Percentiles rank a stretch among this genome's conserved stretches.
Conservation (phyloP, 1,140 invertebrate species). For the Ips typographus region DNA sequence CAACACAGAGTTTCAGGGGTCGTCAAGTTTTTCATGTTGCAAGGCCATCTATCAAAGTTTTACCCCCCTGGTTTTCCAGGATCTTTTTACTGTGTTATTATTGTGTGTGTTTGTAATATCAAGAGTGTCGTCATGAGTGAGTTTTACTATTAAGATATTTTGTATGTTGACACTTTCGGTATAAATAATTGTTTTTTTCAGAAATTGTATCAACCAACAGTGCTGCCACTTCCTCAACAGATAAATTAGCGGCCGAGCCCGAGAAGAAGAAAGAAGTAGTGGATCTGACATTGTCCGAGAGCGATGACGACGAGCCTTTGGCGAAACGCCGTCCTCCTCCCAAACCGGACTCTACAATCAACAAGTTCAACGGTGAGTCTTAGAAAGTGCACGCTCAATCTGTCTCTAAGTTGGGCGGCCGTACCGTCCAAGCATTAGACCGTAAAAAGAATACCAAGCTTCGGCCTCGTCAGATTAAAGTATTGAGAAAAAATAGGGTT, state of each 20-base stretch:
- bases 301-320: constrained; percentile 50
- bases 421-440: too few species aligned
- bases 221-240: constrained; percentile 36
- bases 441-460: too few species aligned
- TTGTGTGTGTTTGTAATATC: too few species aligned
- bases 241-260: constrained; percentile 28
- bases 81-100: too few species aligned
- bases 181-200: constrained; percentile 23
- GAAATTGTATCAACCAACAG: constrained; percentile 43
- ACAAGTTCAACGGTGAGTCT: constrained; percentile 45
- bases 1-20: too few species aligned
- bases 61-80: too few species aligned
- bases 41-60: too few species aligned
- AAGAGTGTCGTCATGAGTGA: too few species aligned
- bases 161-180: background rate
- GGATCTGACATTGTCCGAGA: constrained; percentile 50
- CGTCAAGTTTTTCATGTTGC: too few species aligned
- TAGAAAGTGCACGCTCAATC: background rate
- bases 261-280: constrained; percentile 46
- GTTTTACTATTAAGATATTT: background rate
- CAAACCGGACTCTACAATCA: constrained; percentile 51
- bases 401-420: too few species aligned
- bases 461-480: too few species aligned
- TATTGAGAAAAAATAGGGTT: too few species aligned
- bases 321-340: constrained; percentile 47